Evolutionary conservation across 2,113 vertebrate genomes (phyloP).

Genomic region (Baryphthengus martii): DNA sequence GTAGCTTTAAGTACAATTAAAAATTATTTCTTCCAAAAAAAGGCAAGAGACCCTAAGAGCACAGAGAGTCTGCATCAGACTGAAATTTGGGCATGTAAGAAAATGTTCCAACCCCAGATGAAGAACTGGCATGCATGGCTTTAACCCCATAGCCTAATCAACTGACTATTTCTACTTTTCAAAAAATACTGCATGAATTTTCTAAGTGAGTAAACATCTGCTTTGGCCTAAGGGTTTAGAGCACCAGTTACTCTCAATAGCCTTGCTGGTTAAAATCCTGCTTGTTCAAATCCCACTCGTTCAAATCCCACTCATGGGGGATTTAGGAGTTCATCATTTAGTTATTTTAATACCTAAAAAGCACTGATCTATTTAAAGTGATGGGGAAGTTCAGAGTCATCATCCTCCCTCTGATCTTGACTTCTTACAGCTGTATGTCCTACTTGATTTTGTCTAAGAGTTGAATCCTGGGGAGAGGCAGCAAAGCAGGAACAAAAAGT

Average conservation of each 20-base stretch:
- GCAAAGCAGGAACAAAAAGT: background rate
- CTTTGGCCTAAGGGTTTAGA: background rate
- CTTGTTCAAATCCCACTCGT: background rate
- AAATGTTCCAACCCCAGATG: background rate
- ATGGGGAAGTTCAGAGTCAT: background rate
- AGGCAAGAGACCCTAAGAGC: background rate
- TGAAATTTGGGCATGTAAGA: background rate
- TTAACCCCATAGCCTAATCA: background rate
- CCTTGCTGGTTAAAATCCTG: accelerated
- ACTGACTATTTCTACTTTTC: background rate
- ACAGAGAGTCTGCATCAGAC: background rate
- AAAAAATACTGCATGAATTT: background rate
- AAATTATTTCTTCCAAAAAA: background rate
- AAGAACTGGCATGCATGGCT: background rate
- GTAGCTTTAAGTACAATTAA: background rate
- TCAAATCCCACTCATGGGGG: background rate
- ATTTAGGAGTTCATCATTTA: background rate
- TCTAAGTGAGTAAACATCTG: background rate
- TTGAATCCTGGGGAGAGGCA: background rate
- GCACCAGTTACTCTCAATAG: background rate
- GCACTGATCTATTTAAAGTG: background rate
- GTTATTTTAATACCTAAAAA: background rate
- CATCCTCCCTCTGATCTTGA: background rate
- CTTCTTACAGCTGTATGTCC: background rate
- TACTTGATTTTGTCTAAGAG: background rate